phyloP scores from a whole-genome alignment of 92 coral and sea anemone species.

The Porites evermanni region DNA sequence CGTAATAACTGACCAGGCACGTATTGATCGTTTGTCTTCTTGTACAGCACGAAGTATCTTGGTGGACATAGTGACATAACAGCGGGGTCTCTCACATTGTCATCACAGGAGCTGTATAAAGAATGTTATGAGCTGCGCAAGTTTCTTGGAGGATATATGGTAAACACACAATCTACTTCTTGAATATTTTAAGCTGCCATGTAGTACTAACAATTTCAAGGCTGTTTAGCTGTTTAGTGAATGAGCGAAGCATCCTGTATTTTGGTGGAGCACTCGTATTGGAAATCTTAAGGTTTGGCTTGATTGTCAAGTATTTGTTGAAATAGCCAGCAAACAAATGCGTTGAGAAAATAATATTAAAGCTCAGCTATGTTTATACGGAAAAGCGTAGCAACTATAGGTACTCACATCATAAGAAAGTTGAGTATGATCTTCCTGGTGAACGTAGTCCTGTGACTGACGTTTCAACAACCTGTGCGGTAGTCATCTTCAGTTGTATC shows the following conservation, averaged over 20 bases:
- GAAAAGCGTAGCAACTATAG: too few species aligned
- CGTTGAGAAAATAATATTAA: too few species aligned
- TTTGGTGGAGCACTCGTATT: neutral
- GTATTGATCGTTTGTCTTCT: neutral
- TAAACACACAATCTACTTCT: conserved; percentile 6
- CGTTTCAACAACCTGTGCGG: too few species aligned
- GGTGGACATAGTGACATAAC: conserved; percentile 87
- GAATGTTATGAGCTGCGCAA: conserved; percentile 63
- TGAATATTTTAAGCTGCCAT: too few species aligned
- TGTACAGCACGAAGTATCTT: conserved; percentile 72
- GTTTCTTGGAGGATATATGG: conserved; percentile 76
- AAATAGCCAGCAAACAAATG: too few species aligned
- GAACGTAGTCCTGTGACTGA: too few species aligned
- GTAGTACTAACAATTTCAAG: neutral
- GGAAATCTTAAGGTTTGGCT: neutral
- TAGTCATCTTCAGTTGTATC: too few species aligned
- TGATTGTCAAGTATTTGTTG: neutral
- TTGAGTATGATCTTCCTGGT: too few species aligned
- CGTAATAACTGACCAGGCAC: too few species aligned
- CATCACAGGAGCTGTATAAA: conserved; percentile 53
- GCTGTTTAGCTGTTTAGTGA: neutral
- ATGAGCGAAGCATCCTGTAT: neutral
- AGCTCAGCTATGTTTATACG: too few species aligned
- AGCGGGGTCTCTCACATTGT: conserved; percentile 75
- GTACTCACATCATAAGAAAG: too few species aligned